Conservation (phyloP, 2,797 vertebrate genomes). For the Denticeps clupeoides region DNA sequence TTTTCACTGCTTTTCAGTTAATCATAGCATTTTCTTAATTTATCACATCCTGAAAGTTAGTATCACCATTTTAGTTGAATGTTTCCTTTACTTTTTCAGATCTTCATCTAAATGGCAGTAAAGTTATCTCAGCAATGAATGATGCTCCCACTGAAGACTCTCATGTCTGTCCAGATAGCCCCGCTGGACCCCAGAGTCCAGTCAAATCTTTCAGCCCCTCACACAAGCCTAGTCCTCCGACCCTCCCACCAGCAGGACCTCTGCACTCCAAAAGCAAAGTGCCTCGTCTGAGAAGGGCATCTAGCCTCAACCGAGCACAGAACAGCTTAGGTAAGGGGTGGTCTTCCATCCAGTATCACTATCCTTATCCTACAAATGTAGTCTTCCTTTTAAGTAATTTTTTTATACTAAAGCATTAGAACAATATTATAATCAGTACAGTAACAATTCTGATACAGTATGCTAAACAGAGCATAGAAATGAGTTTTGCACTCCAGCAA, state of each 20-base stretch:
- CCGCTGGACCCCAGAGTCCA: slow-evolving; percentile 38
- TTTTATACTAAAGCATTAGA: too few relatives aligned
- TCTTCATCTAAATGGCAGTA: slow-evolving; percentile 48
- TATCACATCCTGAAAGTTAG: not conserved
- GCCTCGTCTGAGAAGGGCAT: slow-evolving; percentile 52
- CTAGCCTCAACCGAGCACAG: slow-evolving; percentile 64
- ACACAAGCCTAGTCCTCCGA: slow-evolving; percentile 59
- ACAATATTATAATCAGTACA: too few relatives aligned
- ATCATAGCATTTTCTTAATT: not conserved
- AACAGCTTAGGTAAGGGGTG: too few relatives aligned
- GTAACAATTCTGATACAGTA: too few relatives aligned
- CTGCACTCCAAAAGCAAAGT: slow-evolving; percentile 35
- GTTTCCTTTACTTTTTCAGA: slow-evolving; percentile 32
- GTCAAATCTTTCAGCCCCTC: slow-evolving; percentile 43
- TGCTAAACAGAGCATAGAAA: too few relatives aligned
- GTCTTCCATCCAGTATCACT: too few relatives aligned
- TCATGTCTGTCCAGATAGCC: slow-evolving; percentile 41
- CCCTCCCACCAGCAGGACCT: slow-evolving; percentile 47
- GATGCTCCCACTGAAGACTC: slow-evolving; percentile 42
- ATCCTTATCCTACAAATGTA: too few relatives aligned
- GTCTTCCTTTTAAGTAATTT: too few relatives aligned
- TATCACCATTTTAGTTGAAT: not conserved
- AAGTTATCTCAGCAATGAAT: slow-evolving; percentile 31
- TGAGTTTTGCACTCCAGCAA: too few relatives aligned
- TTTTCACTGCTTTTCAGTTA: too few relatives aligned